A percentile compares a stretch with the other conserved stretches of the same genome.
These are phyloP conservation scores for Alauda arvensis DNA, from an alignment of 2,797 vertebrate species.

Conservation along the genomic window DNA sequence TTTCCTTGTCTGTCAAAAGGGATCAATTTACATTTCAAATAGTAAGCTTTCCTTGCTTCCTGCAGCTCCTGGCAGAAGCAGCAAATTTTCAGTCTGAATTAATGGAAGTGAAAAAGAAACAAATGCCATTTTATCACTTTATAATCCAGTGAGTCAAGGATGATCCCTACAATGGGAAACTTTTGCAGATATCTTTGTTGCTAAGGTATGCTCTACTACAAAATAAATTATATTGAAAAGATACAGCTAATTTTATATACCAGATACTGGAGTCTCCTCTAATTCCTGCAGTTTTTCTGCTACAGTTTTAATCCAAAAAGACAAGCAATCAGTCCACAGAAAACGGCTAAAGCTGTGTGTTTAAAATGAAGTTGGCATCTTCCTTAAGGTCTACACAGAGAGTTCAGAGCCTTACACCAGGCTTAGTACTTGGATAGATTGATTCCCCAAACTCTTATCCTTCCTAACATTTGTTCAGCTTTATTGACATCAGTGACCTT, in stretches of 20 bases:
- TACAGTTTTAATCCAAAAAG: background rate
- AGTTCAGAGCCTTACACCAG: background rate
- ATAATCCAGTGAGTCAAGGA: background rate
- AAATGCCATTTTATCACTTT: background rate
- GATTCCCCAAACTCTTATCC: background rate
- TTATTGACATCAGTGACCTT: conserved; percentile 2
- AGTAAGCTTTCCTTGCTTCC: background rate
- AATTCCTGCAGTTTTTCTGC: background rate
- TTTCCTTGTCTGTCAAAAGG: background rate
- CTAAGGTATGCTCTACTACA: background rate
- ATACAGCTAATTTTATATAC: background rate
- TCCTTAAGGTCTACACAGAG: background rate
- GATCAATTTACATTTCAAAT: background rate
- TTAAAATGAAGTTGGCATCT: background rate
- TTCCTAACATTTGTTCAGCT: background rate
- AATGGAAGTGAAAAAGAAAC: background rate
- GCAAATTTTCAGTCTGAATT: background rate
- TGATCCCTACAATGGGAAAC: background rate
- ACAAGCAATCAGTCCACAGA: background rate
- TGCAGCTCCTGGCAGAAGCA: background rate
- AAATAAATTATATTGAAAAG: background rate
- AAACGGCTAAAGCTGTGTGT: background rate
- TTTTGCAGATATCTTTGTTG: background rate
- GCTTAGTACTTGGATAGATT: background rate
- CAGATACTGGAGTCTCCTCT: background rate